A percentile compares a stretch with the other conserved stretches of the same genome.
phyloP scores from a whole-genome alignment of 2,113 vertebrate genomes.

The Turnix velox region DNA sequence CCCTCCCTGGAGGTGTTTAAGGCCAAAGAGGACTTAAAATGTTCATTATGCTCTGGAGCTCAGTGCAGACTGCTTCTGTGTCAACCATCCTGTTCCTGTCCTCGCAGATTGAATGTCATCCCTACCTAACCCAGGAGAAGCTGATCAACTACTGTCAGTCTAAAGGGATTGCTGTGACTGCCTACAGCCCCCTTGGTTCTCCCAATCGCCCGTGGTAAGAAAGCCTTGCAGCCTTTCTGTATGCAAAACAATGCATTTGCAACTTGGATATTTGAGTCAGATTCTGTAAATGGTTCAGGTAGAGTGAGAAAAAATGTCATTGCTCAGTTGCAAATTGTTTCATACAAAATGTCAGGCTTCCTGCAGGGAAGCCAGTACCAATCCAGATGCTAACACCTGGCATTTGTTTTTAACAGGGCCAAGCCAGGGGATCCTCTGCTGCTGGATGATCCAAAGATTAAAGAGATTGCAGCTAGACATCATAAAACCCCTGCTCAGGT shows the following conservation, averaged over 20 bases:
- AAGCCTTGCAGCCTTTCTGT: background rate
- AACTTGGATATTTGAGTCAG: background rate
- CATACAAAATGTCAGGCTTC: background rate
- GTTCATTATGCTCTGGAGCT: background rate
- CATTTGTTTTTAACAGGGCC: conserved; percentile 61
- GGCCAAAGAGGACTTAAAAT: background rate
- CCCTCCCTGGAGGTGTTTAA: too few relatives aligned
- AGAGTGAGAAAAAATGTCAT: background rate
- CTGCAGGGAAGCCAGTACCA: background rate
- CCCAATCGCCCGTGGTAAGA: conserved; percentile 82
- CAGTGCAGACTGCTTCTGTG: background rate
- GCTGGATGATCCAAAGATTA: conserved; percentile 76
- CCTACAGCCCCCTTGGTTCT: conserved; percentile 87
- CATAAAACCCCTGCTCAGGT: conserved; percentile 84
- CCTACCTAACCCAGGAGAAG: conserved; percentile 89
- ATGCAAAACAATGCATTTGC: background rate
- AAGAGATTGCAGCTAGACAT: conserved; percentile 73
- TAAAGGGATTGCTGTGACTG: conserved; percentile 79
- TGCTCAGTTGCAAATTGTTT: background rate
- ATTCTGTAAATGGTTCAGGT: background rate
- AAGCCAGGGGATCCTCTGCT: conserved; percentile 72
- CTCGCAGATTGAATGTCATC: conserved; percentile 86
- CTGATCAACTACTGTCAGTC: conserved; percentile 80
- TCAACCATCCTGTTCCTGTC: background rate
- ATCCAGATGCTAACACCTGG: too few relatives aligned